These are phyloP conservation scores for Neofelis nebulosa DNA, from an alignment of 2,113 vertebrate species.

Conservation along the genomic window DNA sequence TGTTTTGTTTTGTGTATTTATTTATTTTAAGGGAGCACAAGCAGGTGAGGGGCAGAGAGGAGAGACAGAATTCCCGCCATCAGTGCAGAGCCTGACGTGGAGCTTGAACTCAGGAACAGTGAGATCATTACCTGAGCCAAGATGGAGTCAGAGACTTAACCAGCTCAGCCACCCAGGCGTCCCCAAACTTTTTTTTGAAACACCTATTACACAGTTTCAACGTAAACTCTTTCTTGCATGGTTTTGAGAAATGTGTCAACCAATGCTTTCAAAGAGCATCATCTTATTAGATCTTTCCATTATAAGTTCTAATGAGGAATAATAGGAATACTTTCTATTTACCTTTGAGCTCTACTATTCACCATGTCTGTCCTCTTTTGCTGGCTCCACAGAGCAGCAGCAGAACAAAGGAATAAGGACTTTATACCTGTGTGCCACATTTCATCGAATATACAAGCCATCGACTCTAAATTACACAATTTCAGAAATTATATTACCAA, in stretches of 20 bases:
- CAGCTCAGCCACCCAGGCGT: background rate
- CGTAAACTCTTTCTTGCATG: background rate
- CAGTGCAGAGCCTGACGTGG: no score
- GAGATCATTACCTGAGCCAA: background rate
- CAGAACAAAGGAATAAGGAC: accelerated
- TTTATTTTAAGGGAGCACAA: background rate
- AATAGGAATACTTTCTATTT: background rate
- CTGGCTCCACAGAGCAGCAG: background rate
- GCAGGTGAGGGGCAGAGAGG: background rate
- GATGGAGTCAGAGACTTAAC: background rate
- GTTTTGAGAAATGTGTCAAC: slow-evolving; percentile 6
- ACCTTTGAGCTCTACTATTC: background rate
- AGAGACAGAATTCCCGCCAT: no score
- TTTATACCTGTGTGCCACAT: accelerated
- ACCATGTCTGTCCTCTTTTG: background rate
- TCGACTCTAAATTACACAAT: background rate
- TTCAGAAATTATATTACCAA: background rate
- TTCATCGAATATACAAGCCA: background rate
- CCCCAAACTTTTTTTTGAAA: background rate
- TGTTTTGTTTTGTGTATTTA: background rate
- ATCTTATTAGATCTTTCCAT: background rate
- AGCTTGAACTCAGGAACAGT: no score
- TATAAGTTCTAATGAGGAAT: background rate
- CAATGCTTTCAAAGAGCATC: background rate
- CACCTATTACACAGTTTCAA: background rate